Evolutionary conservation across 1,140 invertebrate genomes (phyloP), one percentile per base, ranked within the genome.

Genomic region (Listronotus bonariensis): DNA sequence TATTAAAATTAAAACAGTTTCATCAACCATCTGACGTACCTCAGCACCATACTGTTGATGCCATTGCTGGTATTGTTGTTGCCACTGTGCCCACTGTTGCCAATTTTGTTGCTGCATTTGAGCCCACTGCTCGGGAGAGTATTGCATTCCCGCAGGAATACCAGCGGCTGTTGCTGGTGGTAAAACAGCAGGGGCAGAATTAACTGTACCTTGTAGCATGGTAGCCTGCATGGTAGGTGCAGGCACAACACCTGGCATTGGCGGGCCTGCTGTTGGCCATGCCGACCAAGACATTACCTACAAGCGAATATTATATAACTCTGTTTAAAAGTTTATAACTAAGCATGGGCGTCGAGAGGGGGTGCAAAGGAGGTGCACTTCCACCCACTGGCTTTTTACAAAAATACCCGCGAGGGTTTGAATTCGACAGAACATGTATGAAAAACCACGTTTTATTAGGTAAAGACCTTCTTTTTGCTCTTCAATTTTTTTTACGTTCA

Each of bases 1-100:
- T n/a, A n/a, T n/a, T n/a, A n/a, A n/a, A n/a, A n/a, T n/a, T n/a
- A n/a, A n/a, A n/a, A n/a, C n/a, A n/a, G n/a, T n/a, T n/a, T n/a
- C n/a, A n/a, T n/a, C n/a, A n/a, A n/a, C n/a, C n/a, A n/a, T n/a
- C n/a, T n/a, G n/a, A 65, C 38, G 14, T 78, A 91, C 89, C 84
- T 91, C 89, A 51, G 89, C 88, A 43, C 89, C 89, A 78, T 91
- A 92, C 73, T 92, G 89, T 45, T 85, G 84, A 74, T 92, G 90
- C 91, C 91, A 93, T 72, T 92, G 90, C 42, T 89, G 86, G 75
- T 91, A 92, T 71, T 92, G 90, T 72, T 91, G 89, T 74, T 92
- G 89, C 88, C 90, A 92, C 66, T 89, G 88, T 34, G 88, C 84
- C 91, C 91, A 92, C 71, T 92, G 89, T 54, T 89, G 84, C 90